phyloP scores from a whole-genome alignment of 2,888 invertebrate genomes.

The Caenorhabditis sp. region DNA sequence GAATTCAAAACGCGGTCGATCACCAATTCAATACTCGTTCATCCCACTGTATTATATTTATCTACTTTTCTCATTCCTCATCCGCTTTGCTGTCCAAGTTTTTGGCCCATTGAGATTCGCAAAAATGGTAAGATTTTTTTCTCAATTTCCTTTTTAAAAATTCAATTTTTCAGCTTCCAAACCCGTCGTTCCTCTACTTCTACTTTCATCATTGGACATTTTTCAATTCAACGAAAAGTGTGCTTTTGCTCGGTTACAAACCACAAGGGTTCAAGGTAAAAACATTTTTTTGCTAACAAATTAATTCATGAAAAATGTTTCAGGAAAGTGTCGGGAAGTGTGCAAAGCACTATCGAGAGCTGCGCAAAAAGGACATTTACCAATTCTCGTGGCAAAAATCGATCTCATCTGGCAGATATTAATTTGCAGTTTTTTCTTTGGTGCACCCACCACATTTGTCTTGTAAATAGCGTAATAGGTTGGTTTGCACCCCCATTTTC shows the following conservation, averaged over 20 bases:
- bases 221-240: slow-evolving; percentile 58
- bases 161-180: slow-evolving; percentile 49
- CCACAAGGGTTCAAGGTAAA: slow-evolving; percentile 23
- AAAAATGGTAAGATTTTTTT: slow-evolving; percentile 1
- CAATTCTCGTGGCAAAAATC: slow-evolving; percentile 41
- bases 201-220: slow-evolving; percentile 68
- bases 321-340: slow-evolving; percentile 22
- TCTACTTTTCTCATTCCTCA: slow-evolving; percentile 24
- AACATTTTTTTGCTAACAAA: no score
- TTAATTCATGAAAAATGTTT: neutral
- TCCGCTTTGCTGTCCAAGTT: slow-evolving; percentile 20
- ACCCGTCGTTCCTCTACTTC: slow-evolving; percentile 59
- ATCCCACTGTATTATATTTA: slow-evolving; percentile 52
- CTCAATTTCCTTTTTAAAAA: neutral
- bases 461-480: slow-evolving; percentile 7
- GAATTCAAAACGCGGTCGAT: slow-evolving; percentile 30
- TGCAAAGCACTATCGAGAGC: slow-evolving; percentile 18
- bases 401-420: slow-evolving; percentile 4
- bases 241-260: slow-evolving; percentile 48
- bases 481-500: no score
- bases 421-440: neutral
- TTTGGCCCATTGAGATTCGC: slow-evolving; percentile 24
- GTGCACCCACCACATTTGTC: neutral
- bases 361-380: slow-evolving; percentile 29
- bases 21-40: slow-evolving; percentile 41